These are phyloP conservation scores for Proisotoma minuta DNA, from an alignment of 2,888 invertebrate species.

Conservation along the genomic window DNA sequence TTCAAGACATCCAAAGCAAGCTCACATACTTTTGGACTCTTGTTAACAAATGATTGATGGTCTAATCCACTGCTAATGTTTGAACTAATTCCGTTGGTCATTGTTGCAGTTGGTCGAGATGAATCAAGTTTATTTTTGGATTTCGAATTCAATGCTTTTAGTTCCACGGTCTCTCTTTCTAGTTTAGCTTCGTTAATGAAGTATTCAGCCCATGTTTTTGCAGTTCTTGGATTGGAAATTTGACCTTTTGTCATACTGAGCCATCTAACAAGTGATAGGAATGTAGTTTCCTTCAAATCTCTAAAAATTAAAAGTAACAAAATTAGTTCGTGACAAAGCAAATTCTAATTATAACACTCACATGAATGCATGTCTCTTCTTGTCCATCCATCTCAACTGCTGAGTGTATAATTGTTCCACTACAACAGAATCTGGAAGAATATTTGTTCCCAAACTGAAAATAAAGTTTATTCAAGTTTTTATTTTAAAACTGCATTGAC, in stretches of 20 bases:
- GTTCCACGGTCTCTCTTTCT: slow-evolving; percentile 27
- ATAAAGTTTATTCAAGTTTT: not conserved
- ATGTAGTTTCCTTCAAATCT: slow-evolving; percentile 24
- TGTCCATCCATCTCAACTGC: slow-evolving; percentile 34
- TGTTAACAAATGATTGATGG: slow-evolving; percentile 7
- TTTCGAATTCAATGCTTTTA: slow-evolving; percentile 13
- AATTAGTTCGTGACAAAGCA: not conserved
- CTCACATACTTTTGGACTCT: slow-evolving; percentile 13
- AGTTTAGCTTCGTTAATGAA: slow-evolving; percentile 22
- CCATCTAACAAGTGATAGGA: slow-evolving; percentile 19
- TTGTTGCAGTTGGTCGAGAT: not conserved
- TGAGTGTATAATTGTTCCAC: slow-evolving; percentile 32
- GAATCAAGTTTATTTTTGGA: slow-evolving; percentile 19
- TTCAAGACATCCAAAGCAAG: slow-evolving; percentile 17
- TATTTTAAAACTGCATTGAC: not conserved
- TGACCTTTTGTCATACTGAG: slow-evolving; percentile 24
- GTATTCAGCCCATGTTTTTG: slow-evolving; percentile 5
- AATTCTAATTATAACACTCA: slow-evolving; percentile 17
- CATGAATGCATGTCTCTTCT: slow-evolving; percentile 25
- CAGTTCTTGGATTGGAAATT: slow-evolving; percentile 22
- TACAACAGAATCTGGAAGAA: slow-evolving; percentile 25
- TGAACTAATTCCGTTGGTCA: not conserved
- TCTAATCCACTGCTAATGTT: not conserved
- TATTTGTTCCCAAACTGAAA: slow-evolving; percentile 32
- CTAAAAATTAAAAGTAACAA: slow-evolving; percentile 10